Evolutionary conservation across 2,113 vertebrate genomes (phyloP).

Genomic region (Thunnus thynnus): DNA sequence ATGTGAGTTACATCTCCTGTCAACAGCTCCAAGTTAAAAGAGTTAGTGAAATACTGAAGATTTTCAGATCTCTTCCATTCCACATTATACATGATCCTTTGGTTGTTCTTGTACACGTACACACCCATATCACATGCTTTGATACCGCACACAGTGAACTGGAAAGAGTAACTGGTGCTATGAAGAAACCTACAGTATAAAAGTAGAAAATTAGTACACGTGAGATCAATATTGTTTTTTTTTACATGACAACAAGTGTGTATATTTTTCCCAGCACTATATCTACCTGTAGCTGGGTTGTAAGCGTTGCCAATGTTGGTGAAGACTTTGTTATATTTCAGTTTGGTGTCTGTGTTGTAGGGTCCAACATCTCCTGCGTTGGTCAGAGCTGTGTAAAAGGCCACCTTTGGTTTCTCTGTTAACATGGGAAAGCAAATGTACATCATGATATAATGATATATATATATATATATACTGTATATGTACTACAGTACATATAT

Average conservation of each 20-base stretch:
- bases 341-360: background rate
- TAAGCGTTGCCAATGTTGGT: constrained; percentile 25
- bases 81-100: constrained; percentile 1
- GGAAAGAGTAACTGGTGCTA: constrained; percentile 32
- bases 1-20: constrained; percentile 26
- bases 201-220: background rate
- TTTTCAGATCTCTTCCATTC: accelerated
- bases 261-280: background rate
- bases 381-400: constrained; percentile 17
- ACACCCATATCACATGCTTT: background rate
- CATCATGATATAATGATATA: no score
- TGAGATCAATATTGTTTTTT: no score
- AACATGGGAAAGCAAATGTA: background rate
- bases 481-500: no score
- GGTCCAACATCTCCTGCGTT: background rate
- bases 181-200: constrained; percentile 34
- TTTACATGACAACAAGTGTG: background rate
- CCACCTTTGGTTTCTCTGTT: constrained; percentile 27
- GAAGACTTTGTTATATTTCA: constrained; percentile 28
- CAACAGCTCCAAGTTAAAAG: constrained; percentile 19
- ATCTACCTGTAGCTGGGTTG: constrained; percentile 34
- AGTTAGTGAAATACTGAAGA: constrained; percentile 10
- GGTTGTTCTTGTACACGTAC: background rate
- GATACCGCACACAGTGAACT: background rate
- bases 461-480: no score